Conservation (phyloP, 2,888 invertebrate species). For the Arrhopalites spinosus region DNA sequence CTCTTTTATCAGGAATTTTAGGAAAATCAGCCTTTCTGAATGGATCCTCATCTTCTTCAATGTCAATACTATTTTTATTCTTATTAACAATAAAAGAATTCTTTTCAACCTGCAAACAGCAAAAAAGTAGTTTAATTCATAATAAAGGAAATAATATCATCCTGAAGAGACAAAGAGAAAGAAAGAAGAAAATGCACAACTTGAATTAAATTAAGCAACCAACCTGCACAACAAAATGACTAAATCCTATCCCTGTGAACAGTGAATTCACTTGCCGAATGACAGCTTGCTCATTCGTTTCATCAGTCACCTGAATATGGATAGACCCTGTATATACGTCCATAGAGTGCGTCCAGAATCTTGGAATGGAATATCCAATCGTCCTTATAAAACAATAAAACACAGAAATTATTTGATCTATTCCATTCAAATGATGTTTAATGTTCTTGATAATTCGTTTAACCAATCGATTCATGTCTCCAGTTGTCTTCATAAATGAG, state of each 20-base stretch:
- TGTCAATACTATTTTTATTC: slow-evolving; percentile 36
- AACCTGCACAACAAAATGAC: slow-evolving; percentile 52
- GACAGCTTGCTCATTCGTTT: slow-evolving; percentile 49
- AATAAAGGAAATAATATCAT: too few species aligned
- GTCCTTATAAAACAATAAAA: too few species aligned
- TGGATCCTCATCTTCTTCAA: slow-evolving; percentile 9
- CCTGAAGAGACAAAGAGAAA: too few species aligned
- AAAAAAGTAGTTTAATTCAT: too few species aligned
- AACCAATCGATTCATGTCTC: too few species aligned
- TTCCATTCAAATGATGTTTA: too few species aligned
- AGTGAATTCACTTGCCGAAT: slow-evolving; percentile 50
- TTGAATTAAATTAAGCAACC: too few species aligned
- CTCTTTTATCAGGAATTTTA: background rate
- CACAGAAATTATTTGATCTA: too few species aligned
- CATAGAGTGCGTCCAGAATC: slow-evolving; percentile 52
- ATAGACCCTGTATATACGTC: slow-evolving; percentile 47
- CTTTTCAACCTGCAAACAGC: too few species aligned
- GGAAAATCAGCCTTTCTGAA: slow-evolving; percentile 23
- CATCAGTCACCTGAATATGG: slow-evolving; percentile 48
- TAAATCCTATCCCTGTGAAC: slow-evolving; percentile 49
- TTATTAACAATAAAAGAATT: slow-evolving; percentile 49
- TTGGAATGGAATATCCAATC: slow-evolving; percentile 44
- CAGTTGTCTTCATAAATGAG: too few species aligned
- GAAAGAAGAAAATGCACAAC: too few species aligned
- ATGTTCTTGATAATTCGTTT: too few species aligned